phyloP scores from a whole-genome alignment of 2,113 vertebrate genomes.

The Cyprinus carpio region DNA sequence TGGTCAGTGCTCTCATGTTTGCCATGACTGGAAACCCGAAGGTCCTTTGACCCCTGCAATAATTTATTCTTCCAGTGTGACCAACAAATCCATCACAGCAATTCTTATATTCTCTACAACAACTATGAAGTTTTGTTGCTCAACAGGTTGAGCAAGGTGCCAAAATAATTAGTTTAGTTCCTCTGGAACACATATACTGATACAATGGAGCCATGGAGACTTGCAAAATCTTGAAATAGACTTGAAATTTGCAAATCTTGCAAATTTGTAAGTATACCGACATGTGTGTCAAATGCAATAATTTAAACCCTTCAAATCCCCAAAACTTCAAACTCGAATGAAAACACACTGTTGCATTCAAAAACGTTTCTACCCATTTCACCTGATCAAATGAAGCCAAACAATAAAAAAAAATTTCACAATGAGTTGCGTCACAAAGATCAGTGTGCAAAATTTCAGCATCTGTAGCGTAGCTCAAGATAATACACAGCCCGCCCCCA shows the following conservation, averaged over 20 bases:
- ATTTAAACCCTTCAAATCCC: not conserved
- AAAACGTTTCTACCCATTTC: not conserved
- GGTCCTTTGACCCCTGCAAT: not conserved
- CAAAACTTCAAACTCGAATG: not conserved
- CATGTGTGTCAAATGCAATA: not conserved
- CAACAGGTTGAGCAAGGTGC: not conserved
- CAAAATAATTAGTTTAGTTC: not conserved
- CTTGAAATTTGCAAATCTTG: too few species aligned
- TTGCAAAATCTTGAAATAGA: too few species aligned
- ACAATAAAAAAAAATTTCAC: not conserved
- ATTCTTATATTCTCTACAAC: not conserved
- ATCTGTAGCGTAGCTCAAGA: conserved; percentile 15
- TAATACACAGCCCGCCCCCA: conserved; percentile 51
- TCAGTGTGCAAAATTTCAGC: conserved; percentile 60
- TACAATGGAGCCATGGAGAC: not conserved
- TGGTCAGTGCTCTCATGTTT: not conserved
- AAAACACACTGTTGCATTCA: not conserved
- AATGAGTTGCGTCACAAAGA: not conserved
- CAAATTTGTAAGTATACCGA: not conserved
- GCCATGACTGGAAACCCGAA: not conserved
- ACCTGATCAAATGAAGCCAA: not conserved
- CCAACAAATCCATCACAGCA: not conserved
- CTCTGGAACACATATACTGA: too few species aligned
- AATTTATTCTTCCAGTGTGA: not conserved
- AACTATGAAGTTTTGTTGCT: not conserved